phyloP scores from a whole-genome alignment of 2,797 vertebrate species.

The Stomatorhinus walkeri region DNA sequence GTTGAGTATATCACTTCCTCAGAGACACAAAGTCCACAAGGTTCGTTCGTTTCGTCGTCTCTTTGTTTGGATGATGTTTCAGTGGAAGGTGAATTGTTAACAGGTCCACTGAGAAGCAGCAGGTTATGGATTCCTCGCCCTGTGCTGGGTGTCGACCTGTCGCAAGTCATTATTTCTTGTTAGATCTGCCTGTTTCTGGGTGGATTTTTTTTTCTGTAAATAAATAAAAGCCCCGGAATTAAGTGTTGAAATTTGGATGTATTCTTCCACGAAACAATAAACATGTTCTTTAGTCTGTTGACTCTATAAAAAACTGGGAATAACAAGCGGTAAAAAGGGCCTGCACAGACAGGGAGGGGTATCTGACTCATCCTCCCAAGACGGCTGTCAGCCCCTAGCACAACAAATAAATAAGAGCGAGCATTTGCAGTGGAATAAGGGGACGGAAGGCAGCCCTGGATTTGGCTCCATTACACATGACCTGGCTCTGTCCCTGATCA shows the following conservation, averaged over 20 bases:
- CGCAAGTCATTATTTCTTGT: neutral
- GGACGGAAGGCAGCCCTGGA: neutral
- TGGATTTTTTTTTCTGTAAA: neutral
- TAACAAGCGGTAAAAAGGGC: neutral
- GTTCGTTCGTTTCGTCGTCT: neutral
- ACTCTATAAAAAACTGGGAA: neutral
- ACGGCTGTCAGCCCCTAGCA: neutral
- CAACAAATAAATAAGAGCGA: neutral
- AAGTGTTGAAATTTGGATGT: neutral
- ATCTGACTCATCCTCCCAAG: neutral
- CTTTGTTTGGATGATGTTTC: neutral
- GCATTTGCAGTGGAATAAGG: neutral
- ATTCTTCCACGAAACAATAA: neutral
- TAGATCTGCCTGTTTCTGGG: neutral
- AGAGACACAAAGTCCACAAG: neutral
- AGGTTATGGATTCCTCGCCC: neutral
- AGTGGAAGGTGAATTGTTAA: neutral
- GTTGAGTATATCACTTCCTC: neutral
- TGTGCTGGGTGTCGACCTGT: neutral
- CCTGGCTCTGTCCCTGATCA: neutral
- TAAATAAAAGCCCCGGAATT: neutral
- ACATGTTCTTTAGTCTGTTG: neutral
- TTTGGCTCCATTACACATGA: neutral
- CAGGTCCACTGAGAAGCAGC: neutral
- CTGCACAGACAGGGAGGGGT: neutral